A percentile compares a stretch with the other conserved stretches of the same genome.
Evolutionary conservation across 1,140 invertebrate genomes (phyloP).

Genomic region (Ylistrum balloti): DNA sequence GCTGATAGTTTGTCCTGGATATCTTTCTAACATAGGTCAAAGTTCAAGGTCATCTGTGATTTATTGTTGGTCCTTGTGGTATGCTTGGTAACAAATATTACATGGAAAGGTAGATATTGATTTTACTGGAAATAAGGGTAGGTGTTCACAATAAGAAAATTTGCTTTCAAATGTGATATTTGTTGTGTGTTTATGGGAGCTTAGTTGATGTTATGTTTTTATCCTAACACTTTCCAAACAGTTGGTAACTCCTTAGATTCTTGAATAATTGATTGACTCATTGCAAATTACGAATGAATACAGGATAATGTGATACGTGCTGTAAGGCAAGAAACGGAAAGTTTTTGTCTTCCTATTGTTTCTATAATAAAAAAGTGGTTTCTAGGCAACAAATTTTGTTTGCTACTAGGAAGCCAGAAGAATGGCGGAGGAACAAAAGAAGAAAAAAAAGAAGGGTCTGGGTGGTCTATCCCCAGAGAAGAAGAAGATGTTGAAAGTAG

Average conservation of each 20-base stretch:
- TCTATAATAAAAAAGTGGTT: conserved; percentile 1
- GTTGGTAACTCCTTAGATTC: neutral
- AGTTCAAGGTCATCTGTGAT: no score
- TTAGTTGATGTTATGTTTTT: neutral
- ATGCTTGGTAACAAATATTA: no score
- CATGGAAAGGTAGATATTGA: neutral
- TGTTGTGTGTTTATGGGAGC: neutral
- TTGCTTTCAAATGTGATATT: neutral
- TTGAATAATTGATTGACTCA: neutral
- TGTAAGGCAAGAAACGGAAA: neutral
- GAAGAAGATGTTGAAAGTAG: conserved; percentile 81
- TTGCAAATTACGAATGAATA: neutral
- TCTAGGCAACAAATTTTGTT: conserved; percentile 39
- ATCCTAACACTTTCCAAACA: conserved; percentile 11
- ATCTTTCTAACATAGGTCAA: neutral
- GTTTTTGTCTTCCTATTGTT: conserved; percentile 31
- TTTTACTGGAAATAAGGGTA: neutral
- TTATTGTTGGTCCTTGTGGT: no score
- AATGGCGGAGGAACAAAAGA: conserved; percentile 77
- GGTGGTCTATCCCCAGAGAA: conserved; percentile 81
- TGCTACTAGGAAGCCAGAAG: conserved; percentile 64
- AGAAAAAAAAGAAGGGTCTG: conserved; percentile 81
- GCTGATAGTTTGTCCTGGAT: neutral
- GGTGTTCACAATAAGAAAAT: neutral
- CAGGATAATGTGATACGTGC: conserved; percentile 1